These are phyloP conservation scores for Cathartes aura DNA, from an alignment of 2,113 vertebrate genomes.

Conservation along the genomic window DNA sequence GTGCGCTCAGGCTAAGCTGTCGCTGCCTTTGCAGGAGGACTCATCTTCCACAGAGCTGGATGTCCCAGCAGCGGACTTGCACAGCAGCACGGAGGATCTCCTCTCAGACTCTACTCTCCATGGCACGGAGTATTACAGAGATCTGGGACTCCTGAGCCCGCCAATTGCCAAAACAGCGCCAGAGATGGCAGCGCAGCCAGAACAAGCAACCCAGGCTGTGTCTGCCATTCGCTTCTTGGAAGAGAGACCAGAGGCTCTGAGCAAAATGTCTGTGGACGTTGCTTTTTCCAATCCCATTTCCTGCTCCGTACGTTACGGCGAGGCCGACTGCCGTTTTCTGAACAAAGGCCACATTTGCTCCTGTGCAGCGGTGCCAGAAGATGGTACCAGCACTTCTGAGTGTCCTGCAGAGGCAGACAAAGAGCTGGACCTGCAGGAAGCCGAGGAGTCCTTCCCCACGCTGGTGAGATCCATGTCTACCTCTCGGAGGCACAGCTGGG, in stretches of 20 bases:
- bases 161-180: not conserved
- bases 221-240: not conserved
- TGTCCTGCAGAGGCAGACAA: not conserved
- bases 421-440: not conserved
- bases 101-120: constrained; percentile 77
- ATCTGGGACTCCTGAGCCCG: constrained; percentile 72
- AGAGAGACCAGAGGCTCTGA: not conserved
- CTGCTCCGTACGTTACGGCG: not conserved
- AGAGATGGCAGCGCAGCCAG: not conserved
- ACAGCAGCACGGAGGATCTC: constrained; percentile 84
- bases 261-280: not conserved
- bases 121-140: constrained; percentile 84
- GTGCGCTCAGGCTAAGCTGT: not conserved
- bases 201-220: not conserved
- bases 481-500: constrained; percentile 88
- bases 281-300: not conserved
- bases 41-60: constrained; percentile 74
- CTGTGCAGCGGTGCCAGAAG: not conserved
- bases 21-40: constrained; percentile 73
- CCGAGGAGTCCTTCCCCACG: constrained; percentile 75
- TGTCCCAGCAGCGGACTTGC: constrained; percentile 55
- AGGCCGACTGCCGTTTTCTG: not conserved
- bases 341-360: not conserved
- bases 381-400: not conserved
- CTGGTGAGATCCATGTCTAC: constrained; percentile 81